Evolutionary conservation across 2,888 invertebrate genomes (phyloP), one percentile per base, ranked within the genome.

Genomic region (Xestia c-nigrum): DNA sequence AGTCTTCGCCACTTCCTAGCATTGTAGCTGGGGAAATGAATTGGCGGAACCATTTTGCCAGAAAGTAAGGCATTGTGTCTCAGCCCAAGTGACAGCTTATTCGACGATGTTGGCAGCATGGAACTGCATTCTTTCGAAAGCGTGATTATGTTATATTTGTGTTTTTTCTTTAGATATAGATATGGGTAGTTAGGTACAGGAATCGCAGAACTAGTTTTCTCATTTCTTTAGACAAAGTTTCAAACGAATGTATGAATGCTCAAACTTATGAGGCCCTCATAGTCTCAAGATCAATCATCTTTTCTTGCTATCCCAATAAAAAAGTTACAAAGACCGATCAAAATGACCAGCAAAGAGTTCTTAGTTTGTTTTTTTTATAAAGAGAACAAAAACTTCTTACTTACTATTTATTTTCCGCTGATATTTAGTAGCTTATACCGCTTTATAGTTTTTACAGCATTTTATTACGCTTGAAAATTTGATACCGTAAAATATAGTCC

Each of bases 401-500:
- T 21, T 21, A 50, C 3, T 21, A 52, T 3, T 52, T 52, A 52
- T 52, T 52, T 21, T 21, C 21, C 52, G 52, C 52, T 10, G 52
- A 52, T 10, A 52, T 52, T 9, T 52, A 52, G 21, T 52, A 21
- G 10, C 52, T 10, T 52, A 52, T 9, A 10, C 52, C 52, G 21
- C 21, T 21, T 1, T 52, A 52, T 52, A 52, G 21, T 76, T 76
- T 76, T 85, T 76, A 69, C 76, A 72, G 47, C 55, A 72, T 59
- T 85, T 40, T 66, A 47, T 63, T 67, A 72, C 21, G 52, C 38
- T 76, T 64, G 63, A 83, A 72, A 74, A 77, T 85, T 74, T 55
- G 63, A 59, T 31, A 81, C 16, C 16, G 3, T 31, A 31, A 31
- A 31, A 31, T 31, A 31, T 31, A 31, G 31, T 31, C 31, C 31